Evolutionary conservation across 1,140 invertebrate species (phyloP).

Genomic region (Cydia strobilella): DNA sequence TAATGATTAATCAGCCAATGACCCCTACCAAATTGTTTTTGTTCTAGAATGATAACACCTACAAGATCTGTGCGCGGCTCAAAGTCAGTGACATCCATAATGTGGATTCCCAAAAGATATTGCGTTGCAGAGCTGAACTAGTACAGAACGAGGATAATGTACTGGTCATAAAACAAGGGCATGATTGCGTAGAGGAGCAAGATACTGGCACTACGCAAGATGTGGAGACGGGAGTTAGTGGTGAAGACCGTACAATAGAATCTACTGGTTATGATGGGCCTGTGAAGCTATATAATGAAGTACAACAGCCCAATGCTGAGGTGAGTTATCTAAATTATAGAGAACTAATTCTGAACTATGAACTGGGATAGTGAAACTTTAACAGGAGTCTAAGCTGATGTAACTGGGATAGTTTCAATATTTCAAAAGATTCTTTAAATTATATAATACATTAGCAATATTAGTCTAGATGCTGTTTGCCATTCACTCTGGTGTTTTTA

Average conservation of each 20-base stretch:
- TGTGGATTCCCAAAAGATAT: constrained; percentile 42
- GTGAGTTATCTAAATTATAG: constrained; percentile 43
- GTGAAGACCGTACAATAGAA: constrained; percentile 40
- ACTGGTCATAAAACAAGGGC: constrained; percentile 10
- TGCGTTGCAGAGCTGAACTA: constrained; percentile 47
- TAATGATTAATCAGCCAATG: no score
- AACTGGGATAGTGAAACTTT: no score
- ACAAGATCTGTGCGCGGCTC: constrained; percentile 49
- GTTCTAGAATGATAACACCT: constrained; percentile 50
- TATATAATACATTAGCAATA: no score
- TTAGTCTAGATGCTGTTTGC: no score
- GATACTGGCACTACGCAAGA: constrained; percentile 2
- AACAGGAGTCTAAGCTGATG: no score
- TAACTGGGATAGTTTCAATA: no score
- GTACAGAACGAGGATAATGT: constrained; percentile 45
- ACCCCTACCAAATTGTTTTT: constrained; percentile 31
- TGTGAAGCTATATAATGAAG: constrained; percentile 68
- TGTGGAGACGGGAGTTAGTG: constrained; percentile 34
- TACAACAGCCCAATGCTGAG: constrained; percentile 54
- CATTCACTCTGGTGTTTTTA: no score
- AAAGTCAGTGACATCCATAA: constrained; percentile 49
- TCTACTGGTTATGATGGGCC: constrained; percentile 43
- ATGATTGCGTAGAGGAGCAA: constrained; percentile 48
- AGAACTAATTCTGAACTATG: no score
- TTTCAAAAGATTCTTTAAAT: no score